Evolutionary conservation across 2,113 vertebrate genomes (phyloP), one percentile per base, ranked within the genome.

Genomic region (Phalacrocorax aristotelis): DNA sequence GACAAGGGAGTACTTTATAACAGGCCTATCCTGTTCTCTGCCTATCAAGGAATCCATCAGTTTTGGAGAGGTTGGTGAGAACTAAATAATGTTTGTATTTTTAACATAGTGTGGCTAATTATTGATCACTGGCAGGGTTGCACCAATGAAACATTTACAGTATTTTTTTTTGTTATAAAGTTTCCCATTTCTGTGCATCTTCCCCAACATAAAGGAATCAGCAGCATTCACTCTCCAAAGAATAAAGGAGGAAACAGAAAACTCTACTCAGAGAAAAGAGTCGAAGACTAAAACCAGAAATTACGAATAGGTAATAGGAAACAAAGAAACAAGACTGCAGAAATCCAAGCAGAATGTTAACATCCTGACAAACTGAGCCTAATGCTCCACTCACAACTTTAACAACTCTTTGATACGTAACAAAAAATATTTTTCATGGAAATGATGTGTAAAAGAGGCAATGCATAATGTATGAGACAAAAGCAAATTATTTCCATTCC

Each of bases 401-500:
- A 96, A 92, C 58, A 84, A 55, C 52, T 80, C 77, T 82, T 51
- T 78, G 52, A 92, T 57, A 92, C 23, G 49, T 68, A 94, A 90
- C 49, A 86, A 71, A 89, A 96, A 93, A 64, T 90, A 72, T 80
- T 95, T 94, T 97, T 93, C 87, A 94, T 84, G 93, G 46, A 92
- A 93, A 95, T 66, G 17, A 48, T 9, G 12, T 84, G 19, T 85
- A 94, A 97, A 92, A 95, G 44, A 87, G 10, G 27, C 93, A 46
- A 96, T 81, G 30, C 58, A 96, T 97, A 95, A 95, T 91, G 77
- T 54, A 95, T 90, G 84, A 97, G 89, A 93, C 60, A 83, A 97
- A 95, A 89, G 75, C 68, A 97, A 97, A 97, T 96, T 96, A 97
- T 97, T 91, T 96, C 81, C 69, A 40, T 82, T 97, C 78, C 93